phyloP scores from a whole-genome alignment of 2,113 vertebrate species.

The Sterrhoptilus dennistouni region DNA sequence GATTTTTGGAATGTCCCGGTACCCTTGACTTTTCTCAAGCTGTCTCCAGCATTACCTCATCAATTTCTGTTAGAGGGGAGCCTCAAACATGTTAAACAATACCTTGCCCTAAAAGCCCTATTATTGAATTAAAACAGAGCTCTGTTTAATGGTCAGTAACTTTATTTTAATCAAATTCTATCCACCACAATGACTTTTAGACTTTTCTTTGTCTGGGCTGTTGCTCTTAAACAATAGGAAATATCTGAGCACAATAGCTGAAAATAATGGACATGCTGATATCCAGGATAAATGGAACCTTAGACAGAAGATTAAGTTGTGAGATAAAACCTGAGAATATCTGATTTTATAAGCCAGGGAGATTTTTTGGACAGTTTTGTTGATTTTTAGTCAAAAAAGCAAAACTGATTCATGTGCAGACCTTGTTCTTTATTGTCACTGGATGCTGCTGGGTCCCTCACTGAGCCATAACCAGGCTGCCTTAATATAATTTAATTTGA shows the following conservation, averaged over 20 bases:
- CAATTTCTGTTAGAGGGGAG: constrained; percentile 21
- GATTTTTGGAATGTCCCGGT: constrained; percentile 51
- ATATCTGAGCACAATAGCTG: not conserved
- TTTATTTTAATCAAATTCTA: constrained; percentile 1
- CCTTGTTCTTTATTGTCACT: not conserved
- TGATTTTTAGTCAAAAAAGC: not conserved
- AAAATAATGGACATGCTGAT: not conserved
- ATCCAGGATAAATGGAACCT: not conserved
- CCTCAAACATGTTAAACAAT: constrained; percentile 45
- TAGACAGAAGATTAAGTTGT: not conserved
- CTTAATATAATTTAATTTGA: not conserved
- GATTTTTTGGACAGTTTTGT: not conserved
- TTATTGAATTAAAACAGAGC: constrained; percentile 12
- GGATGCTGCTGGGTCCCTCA: not conserved
- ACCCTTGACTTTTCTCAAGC: constrained; percentile 47
- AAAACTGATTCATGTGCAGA: not conserved
- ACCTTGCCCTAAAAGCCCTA: not conserved
- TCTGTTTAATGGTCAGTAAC: not conserved
- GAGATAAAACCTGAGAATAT: not conserved
- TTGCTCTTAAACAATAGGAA: constrained; percentile 20
- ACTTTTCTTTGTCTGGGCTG: not conserved
- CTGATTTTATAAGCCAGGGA: not conserved
- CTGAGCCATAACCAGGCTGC: not conserved
- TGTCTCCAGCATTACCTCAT: constrained; percentile 59
- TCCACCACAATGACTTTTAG: not conserved